Percentiles rank a stretch among this genome's conserved stretches.
phyloP scores from a whole-genome alignment of 1,140 invertebrate genomes.

The Protaetia brevitarsis region DNA sequence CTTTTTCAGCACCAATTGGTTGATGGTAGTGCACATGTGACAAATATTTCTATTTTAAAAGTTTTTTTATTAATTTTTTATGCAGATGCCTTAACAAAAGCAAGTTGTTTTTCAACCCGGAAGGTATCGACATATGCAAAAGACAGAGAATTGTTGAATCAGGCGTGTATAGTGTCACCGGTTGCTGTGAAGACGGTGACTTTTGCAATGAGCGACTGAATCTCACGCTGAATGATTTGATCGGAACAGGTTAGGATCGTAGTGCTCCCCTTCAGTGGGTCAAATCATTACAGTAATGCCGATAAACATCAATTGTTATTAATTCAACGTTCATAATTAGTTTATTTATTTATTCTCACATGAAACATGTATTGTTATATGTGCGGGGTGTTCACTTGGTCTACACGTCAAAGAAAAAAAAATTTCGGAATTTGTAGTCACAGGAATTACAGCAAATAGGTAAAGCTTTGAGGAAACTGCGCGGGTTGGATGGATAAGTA shows the following conservation, averaged over 20 bases:
- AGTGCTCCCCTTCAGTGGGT: neutral
- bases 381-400: slow-evolving; percentile 3
- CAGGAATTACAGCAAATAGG: neutral
- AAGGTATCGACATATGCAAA: slow-evolving; percentile 6
- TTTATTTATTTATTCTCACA: slow-evolving; percentile 16
- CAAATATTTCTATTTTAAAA: no score
- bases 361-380: slow-evolving; percentile 2
- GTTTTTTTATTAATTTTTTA: neutral
- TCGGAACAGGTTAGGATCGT: slow-evolving; percentile 5
- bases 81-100: slow-evolving; percentile 14
- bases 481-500: no score
- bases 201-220: slow-evolving; percentile 38
- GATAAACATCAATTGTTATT: slow-evolving; percentile 1
- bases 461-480: no score
- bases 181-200: slow-evolving; percentile 40
- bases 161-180: slow-evolving; percentile 9
- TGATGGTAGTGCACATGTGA: no score
- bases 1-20: no score
- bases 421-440: neutral
- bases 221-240: slow-evolving; percentile 16
- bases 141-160: slow-evolving; percentile 3
- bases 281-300: slow-evolving; percentile 7
- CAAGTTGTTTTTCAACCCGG: slow-evolving; percentile 1
- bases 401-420: neutral
- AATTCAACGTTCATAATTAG: neutral